Conservation (phyloP, 2,113 vertebrate species). For the Chloebia gouldiae region DNA sequence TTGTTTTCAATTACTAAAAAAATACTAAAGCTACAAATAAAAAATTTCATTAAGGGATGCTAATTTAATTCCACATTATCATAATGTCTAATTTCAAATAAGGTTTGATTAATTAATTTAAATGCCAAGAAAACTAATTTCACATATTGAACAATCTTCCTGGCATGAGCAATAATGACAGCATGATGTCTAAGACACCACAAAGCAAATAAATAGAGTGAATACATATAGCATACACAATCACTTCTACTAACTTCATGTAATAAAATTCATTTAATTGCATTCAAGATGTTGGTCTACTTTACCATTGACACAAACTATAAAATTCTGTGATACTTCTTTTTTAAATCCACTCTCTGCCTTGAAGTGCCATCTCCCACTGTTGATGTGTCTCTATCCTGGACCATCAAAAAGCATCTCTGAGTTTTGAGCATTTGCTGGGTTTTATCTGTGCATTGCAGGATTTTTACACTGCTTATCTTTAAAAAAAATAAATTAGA, state of each 20-base stretch:
- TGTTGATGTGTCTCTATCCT: neutral
- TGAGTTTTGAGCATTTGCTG: neutral
- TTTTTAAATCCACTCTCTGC: neutral
- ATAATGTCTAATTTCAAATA: neutral
- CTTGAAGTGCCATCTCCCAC: neutral
- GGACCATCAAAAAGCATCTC: neutral
- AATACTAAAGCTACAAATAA: neutral
- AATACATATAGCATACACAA: neutral
- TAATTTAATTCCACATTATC: slow-evolving; percentile 4
- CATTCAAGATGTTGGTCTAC: neutral
- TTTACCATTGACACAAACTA: neutral
- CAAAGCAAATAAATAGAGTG: neutral
- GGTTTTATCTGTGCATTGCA: neutral
- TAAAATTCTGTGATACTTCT: neutral
- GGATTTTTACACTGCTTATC: neutral
- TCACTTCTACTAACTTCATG: neutral
- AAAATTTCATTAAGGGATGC: neutral
- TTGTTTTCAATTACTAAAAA: neutral
- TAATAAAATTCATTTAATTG: neutral
- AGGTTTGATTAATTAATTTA: neutral
- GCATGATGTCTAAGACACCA: neutral
- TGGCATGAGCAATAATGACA: neutral
- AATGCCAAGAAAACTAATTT: slow-evolving; percentile 5
- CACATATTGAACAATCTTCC: neutral
- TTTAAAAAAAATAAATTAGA: neutral